Percentiles rank a stretch among this genome's conserved stretches.
These are phyloP conservation scores for Sarcophaga rosellei DNA, from an alignment of 2,888 invertebrate genomes.

Conservation along the genomic window DNA sequence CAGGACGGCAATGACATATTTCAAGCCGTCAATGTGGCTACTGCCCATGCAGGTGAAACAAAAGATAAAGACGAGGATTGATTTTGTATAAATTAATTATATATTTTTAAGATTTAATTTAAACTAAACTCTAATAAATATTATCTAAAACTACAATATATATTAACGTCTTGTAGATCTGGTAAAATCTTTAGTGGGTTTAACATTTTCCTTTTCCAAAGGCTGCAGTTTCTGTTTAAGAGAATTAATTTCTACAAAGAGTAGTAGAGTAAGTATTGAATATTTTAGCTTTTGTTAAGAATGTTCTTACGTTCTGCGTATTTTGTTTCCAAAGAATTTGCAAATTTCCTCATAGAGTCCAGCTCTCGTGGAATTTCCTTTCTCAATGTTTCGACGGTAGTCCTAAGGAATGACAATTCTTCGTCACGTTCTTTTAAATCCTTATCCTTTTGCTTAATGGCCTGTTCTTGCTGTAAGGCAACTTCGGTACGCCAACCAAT, in stretches of 20 bases:
- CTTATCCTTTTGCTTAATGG: constrained; percentile 76
- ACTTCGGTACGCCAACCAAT: constrained; percentile 79
- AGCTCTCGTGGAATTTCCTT: constrained; percentile 77
- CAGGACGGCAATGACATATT: constrained; percentile 85
- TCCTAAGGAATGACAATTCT: constrained; percentile 72
- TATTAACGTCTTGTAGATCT: constrained; percentile 32
- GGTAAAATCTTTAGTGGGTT: constrained; percentile 20
- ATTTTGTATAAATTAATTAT: constrained; percentile 25
- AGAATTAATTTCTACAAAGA: constrained; percentile 72
- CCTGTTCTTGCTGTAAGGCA: constrained; percentile 78
- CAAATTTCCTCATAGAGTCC: constrained; percentile 77
- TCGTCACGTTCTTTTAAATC: constrained; percentile 72
- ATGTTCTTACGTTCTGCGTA: constrained; percentile 76
- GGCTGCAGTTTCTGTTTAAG: constrained; percentile 68
- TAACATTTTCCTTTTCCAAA: constrained; percentile 64
- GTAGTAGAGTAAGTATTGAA: background rate
- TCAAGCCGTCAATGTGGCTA: constrained; percentile 85
- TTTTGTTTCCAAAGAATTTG: constrained; percentile 76
- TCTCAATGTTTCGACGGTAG: constrained; percentile 74
- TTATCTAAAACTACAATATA: background rate
- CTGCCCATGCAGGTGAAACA: constrained; percentile 73
- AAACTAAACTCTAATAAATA: constrained; percentile 38
- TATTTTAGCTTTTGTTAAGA: background rate
- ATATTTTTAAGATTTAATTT: constrained; percentile 68
- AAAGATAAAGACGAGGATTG: constrained; percentile 47